Conservation (phyloP, 2,113 vertebrate species). For the Chloropsis cyanopogon region DNA sequence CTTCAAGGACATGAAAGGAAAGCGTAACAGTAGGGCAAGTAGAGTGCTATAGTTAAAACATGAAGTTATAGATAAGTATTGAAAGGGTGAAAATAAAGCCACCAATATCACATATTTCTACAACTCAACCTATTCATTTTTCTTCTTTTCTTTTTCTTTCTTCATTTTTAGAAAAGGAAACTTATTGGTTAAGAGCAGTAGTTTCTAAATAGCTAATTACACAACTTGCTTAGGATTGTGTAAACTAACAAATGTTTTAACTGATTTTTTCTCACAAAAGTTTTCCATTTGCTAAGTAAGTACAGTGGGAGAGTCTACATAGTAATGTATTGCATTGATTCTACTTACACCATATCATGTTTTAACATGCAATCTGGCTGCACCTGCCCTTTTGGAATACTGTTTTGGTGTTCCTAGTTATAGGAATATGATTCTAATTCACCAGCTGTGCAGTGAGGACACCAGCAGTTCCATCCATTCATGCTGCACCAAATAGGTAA, state of each 20-base stretch:
- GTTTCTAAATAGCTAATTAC: not conserved
- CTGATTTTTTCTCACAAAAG: not conserved
- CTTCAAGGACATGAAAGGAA: not conserved
- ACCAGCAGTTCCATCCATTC: not conserved
- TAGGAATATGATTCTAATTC: not conserved
- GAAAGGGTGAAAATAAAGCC: not conserved
- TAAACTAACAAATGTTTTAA: not conserved
- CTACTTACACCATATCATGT: not conserved
- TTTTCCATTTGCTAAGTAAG: not conserved
- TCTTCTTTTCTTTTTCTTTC: not conserved
- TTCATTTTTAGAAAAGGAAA: not conserved
- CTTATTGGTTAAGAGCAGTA: not conserved
- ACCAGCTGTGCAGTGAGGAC: not conserved
- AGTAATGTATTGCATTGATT: not conserved
- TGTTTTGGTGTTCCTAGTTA: not conserved
- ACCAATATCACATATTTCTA: not conserved
- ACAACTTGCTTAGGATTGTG: not conserved
- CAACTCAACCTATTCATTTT: not conserved
- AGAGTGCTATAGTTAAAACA: not conserved
- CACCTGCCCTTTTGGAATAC: not conserved
- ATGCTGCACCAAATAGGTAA: not conserved
- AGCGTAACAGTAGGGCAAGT: not conserved
- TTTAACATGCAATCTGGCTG: not conserved
- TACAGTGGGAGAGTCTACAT: not conserved
- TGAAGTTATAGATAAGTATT: not conserved